Conservation (phyloP, 2,888 invertebrate species). For the Pedicia rivosa region DNA sequence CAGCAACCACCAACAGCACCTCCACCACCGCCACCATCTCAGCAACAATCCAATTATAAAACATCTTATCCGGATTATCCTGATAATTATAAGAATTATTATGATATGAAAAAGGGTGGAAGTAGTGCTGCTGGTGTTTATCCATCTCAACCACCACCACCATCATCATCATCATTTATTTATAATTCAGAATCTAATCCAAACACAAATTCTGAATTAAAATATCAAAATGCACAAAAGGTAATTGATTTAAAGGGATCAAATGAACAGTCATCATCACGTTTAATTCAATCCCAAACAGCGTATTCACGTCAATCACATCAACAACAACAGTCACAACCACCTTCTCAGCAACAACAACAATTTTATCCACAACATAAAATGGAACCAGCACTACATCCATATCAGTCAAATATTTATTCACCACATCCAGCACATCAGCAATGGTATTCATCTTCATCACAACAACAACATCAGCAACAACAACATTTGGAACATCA, state of each 20-base stretch:
- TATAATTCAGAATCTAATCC: background rate
- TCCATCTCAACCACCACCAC: too few species aligned
- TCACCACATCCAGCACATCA: slow-evolving; percentile 21
- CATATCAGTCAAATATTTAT: slow-evolving; percentile 14
- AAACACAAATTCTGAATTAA: background rate
- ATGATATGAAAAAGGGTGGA: too few species aligned
- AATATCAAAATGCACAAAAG: background rate
- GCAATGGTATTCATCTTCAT: slow-evolving; percentile 18
- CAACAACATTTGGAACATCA: slow-evolving; percentile 10
- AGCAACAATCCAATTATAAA: too few species aligned
- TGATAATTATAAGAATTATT: too few species aligned
- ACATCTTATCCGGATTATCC: too few species aligned
- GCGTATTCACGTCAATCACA: slow-evolving; percentile 12
- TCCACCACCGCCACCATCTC: too few species aligned
- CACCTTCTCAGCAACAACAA: slow-evolving; percentile 6
- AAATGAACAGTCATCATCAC: background rate
- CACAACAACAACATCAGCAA: slow-evolving; percentile 12
- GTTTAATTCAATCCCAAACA: slow-evolving; percentile 3
- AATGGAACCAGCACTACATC: slow-evolving; percentile 8
- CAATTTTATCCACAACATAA: slow-evolving; percentile 2
- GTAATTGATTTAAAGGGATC: background rate
- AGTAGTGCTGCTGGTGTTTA: too few species aligned
- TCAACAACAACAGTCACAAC: slow-evolving; percentile 17
- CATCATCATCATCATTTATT: too few species aligned
- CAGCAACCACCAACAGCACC: too few species aligned